Conservation (phyloP, 2,797 vertebrate genomes). For the Onychomys arenicola region DNA sequence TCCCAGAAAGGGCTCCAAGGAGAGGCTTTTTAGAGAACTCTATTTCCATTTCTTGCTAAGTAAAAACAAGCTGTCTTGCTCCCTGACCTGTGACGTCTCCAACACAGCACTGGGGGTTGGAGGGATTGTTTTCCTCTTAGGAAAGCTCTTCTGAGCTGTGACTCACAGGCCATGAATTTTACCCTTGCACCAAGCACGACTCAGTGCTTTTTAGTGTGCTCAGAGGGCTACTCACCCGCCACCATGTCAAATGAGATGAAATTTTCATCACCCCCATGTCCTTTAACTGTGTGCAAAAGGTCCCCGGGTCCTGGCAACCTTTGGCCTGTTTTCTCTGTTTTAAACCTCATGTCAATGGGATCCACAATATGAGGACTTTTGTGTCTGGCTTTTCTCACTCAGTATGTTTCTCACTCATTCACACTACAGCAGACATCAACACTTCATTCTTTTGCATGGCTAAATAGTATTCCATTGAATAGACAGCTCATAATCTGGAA, state of each 20-base stretch:
- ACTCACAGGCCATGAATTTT: slow-evolving; percentile 2
- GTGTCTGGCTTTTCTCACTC: background rate
- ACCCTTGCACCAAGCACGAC: background rate
- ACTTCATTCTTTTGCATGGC: background rate
- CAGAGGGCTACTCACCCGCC: background rate
- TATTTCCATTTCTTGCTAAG: slow-evolving; percentile 52
- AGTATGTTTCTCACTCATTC: background rate
- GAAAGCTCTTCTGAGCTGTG: background rate
- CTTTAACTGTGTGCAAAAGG: background rate
- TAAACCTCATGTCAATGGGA: background rate
- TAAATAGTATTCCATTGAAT: background rate
- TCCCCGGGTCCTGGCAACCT: background rate
- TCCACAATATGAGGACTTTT: background rate
- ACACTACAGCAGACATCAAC: accelerated
- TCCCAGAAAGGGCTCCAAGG: slow-evolving; percentile 74
- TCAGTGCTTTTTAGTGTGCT: background rate
- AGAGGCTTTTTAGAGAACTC: background rate
- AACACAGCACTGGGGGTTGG: background rate
- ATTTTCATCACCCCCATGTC: background rate
- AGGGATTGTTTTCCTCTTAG: background rate
- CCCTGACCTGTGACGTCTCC: background rate
- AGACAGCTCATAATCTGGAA: no score
- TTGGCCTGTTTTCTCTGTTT: background rate
- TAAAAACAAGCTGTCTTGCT: slow-evolving; percentile 48
- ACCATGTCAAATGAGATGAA: background rate